Evolutionary conservation across 1,140 invertebrate species (phyloP).

Genomic region (Tetragonula clypearis): DNA sequence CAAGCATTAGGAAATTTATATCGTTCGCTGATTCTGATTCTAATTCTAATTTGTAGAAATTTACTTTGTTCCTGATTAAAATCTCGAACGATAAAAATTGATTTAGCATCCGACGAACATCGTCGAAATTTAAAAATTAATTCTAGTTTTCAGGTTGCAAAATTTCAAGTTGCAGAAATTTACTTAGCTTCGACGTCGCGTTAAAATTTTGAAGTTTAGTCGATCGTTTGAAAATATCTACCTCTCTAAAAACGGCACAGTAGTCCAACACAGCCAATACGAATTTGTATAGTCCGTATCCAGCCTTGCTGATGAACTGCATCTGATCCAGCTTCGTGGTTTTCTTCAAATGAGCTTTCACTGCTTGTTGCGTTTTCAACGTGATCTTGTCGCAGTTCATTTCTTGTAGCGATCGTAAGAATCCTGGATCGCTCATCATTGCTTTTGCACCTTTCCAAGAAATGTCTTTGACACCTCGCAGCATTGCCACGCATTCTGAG

Average conservation of each 20-base stretch:
- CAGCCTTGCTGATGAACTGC: constrained; percentile 90
- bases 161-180: not conserved
- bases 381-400: constrained; percentile 93
- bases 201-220: no score
- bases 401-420: constrained; percentile 89
- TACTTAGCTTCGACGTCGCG: not conserved
- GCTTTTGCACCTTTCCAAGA: constrained; percentile 94
- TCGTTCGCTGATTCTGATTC: not conserved
- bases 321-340: constrained; percentile 88
- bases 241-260: constrained; percentile 91
- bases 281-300: constrained; percentile 92
- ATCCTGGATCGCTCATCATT: constrained; percentile 95
- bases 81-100: no score
- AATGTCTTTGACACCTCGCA: constrained; percentile 91
- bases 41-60: no score
- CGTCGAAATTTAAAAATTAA: not conserved
- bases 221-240: constrained; percentile 60
- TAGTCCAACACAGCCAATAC: constrained; percentile 93
- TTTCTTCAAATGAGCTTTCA: constrained; percentile 87
- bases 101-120: no score
- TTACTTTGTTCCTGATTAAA: no score
- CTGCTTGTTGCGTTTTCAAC: constrained; percentile 86
- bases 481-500: constrained; percentile 93
- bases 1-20: not conserved
- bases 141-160: not conserved